Base-by-base conservation (phyloP, 2,113 vertebrate genomes). In the Zosterops borbonicus region DNA sequence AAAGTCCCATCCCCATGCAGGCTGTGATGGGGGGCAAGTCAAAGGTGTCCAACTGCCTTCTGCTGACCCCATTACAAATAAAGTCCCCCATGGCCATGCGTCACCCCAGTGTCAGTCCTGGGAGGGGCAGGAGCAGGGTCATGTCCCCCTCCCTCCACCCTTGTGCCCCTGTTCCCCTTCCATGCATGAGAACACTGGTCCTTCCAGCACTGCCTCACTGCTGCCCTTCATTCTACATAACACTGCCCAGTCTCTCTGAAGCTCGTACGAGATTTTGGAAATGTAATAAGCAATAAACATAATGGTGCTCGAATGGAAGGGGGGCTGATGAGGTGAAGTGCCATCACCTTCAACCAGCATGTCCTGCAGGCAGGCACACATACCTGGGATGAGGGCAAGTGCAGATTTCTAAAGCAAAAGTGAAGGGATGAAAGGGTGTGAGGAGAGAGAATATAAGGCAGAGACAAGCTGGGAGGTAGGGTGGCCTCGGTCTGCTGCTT, bases 61-160 rank as follows among this genome's bases (percentile, higher is more conserved):
- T 39, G 5, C 39, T 78, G 44, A 12, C 12, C 41, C 14, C 13
- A 5, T 15, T 7, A 28, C 0, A 33, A 2, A 42, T 6, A 11
- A 76, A 20, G 2, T 9, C 6, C 14, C 2, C 16, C 1, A 0
- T 11, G 17, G 29, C 27, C 2, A 0, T 9, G 35, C 21, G 16
- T 60, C 10, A 35, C 31, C 42, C 17, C 80, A 44, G 75, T 8
- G 28, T 18, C 14, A 42, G 11, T 15, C 33, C 64, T 20, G 17
- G 25, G 23, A 78, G 31, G 28, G 24, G 9, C 31, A 70, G 69
- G 11, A 53, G 24, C 28, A 18, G 7, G 16, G 8, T 49, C 49
- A 11, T 46, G 14, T 37, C 14, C 25, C 12, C 2, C 17, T 50
- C 3, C 5, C 4, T 9, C 9, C 2, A 13, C 7, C 35, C n/a